Evolutionary conservation across 2,888 invertebrate genomes (phyloP), one percentile per base, ranked within the genome.

Genomic region (Lumbricus terrestris): DNA sequence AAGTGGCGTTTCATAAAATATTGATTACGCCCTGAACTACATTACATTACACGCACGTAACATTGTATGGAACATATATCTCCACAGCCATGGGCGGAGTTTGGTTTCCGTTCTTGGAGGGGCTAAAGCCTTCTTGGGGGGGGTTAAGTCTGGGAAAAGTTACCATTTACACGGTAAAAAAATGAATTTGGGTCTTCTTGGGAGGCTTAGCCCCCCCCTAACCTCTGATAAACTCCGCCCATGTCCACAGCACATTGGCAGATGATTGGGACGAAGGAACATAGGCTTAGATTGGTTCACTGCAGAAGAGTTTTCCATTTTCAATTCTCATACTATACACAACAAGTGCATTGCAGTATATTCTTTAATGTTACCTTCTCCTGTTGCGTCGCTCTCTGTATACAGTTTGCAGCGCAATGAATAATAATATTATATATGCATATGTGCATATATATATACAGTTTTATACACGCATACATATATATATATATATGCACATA

Each of bases 371-470:
- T 69, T 69, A 69, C 29, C 69, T 69, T 69, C 29, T n/a, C 69
- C 69, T 69, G 69, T n/a, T 69, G 69, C 69, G n/a, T 23, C 20
- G 47, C 47, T 47, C 23, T 23, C 23, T 23, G 20, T 23, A n/a
- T n/a, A n/a, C n/a, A 47, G 20, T 47, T 8, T 69, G 13, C n/a
- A 69, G 69, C 69, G 69, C n/a, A 54, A 23, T 69, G n/a, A 1
- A n/a, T 47, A 69, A 16, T 47, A 47, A 47, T 8, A 16, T 18
- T n/a, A 69, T 69, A 69, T 69, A 69, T 69, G n/a, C n/a, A 69
- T 69, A 69, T 69, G n/a, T 69, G n/a, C n/a, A 69, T 69, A 69
- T 69, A 69, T 69, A 69, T 69, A 69, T 69, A 69, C n/a, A n/a
- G 8, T 16, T 69, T n/a, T 69, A 69, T 69, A 69, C n/a, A 69